Evolutionary conservation across 53 echinoderm and acorn worm species (phyloP).

Genomic region (Pentamera pediparva): DNA sequence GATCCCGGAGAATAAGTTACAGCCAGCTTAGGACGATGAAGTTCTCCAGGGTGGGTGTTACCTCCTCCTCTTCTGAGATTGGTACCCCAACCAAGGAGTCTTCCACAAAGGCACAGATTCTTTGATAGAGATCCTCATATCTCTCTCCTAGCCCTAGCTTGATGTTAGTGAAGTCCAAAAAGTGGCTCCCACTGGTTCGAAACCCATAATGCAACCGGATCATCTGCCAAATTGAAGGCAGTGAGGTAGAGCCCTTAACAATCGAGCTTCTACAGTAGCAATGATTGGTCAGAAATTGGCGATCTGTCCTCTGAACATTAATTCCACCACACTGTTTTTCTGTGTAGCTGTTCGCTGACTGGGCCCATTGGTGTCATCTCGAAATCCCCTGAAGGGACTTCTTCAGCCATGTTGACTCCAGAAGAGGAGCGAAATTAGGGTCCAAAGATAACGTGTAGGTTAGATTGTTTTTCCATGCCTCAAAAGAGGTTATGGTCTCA

Average conservation of each 20-base stretch:
- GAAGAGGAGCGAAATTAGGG: background rate
- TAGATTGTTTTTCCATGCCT: background rate
- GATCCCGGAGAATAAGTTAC: slow-evolving; percentile 25
- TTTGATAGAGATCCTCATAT: slow-evolving; percentile 41
- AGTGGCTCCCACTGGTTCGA: slow-evolving; percentile 27
- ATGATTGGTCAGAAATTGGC: background rate
- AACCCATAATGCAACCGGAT: slow-evolving; percentile 33
- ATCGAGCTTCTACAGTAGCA: background rate
- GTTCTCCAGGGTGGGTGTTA: slow-evolving; percentile 50
- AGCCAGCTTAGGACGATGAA: slow-evolving; percentile 44
- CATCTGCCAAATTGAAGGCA: slow-evolving; percentile 5
- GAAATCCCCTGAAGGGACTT: background rate
- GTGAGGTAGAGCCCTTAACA: background rate
- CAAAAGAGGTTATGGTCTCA: background rate
- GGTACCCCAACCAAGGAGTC: slow-evolving; percentile 31
- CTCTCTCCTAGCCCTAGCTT: slow-evolving; percentile 29
- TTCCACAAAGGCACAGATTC: slow-evolving; percentile 39
- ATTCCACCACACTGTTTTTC: background rate
- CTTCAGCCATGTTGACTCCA: background rate
- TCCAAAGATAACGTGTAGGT: background rate
- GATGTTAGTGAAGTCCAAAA: slow-evolving; percentile 37
- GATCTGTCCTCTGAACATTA: background rate
- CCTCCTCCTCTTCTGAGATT: slow-evolving; percentile 37
- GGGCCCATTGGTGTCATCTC: background rate
- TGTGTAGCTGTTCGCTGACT: background rate